Base-by-base conservation (phyloP, 1,140 invertebrate species). In the Ylistrum balloti region DNA sequence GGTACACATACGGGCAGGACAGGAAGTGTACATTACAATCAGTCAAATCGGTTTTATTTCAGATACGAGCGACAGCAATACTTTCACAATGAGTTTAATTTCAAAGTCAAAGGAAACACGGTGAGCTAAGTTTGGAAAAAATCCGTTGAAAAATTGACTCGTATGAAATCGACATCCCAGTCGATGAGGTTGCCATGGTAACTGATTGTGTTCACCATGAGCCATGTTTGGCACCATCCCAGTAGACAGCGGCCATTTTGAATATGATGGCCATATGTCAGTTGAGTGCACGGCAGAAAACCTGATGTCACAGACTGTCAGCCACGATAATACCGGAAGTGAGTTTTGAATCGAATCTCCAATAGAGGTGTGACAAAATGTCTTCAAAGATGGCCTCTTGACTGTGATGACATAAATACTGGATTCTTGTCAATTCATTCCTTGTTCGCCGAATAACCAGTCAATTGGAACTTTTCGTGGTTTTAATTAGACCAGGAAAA, bases 111-210 rank as follows among this genome's bases (percentile, higher is more conserved):
- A 74, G 56, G 22, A 74, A n/a, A 28, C 56, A 9, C 56, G 56
- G 56, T 74, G 56, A 74, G 17, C 56, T 3, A 74, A 2, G 0
- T 28, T 1, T n/a, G 56, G 15, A 28, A 28, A 28, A 1, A 2
- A 74, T 74, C 56, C 56, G n/a, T n/a, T 74, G 28, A 28, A 74
- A 74, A 74, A n/a, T 74, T 74, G 22, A 74, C 56, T 28, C 22
- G 28, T n/a, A 74, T 28, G 41, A 74, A 28, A 74, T 74, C 56
- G 56, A 74, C 56, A 28, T 17, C 56, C 56, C 56, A n/a, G 56
- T 74, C 56, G 56, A 74, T 74, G n/a, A 28, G 56, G 56, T 74
- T 74, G 56, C 56, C 56, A 74, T n/a, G n/a, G 56, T 74, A 28
- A 28, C 56, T 5, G 22, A 74, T 5, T n/a, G 56, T 28, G n/a